Conservation (phyloP, 23 tunicate species). For the Ascidia mentula region DNA sequence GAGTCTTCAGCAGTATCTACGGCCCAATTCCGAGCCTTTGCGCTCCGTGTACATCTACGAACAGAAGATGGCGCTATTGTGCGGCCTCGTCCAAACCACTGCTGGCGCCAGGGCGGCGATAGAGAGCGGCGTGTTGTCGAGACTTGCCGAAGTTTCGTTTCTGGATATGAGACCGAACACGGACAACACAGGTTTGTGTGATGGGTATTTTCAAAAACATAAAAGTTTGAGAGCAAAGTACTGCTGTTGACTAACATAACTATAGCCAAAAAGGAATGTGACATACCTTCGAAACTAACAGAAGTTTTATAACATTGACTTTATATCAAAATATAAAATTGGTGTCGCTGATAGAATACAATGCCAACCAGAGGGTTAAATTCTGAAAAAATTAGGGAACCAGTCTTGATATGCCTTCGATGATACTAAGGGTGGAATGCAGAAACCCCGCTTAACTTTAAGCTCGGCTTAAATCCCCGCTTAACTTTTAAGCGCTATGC, state of each 20-base stretch:
- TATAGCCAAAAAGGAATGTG: no score
- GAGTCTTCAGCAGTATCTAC: conserved; percentile 45
- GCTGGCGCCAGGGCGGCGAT: conserved; percentile 86
- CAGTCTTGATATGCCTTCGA: no score
- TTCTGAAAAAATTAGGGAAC: no score
- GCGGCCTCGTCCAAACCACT: conserved; percentile 69
- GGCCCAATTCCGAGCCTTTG: conserved; percentile 39
- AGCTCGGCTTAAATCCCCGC: no score
- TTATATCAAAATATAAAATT: no score
- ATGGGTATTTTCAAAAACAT: not conserved
- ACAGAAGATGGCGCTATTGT: conserved; percentile 89
- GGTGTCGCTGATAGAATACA: no score
- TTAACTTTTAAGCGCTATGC: no score
- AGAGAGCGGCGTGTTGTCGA: conserved; percentile 64
- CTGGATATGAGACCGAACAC: conserved; percentile 57
- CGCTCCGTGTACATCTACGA: conserved; percentile 82
- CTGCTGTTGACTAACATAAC: not conserved
- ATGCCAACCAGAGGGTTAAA: no score
- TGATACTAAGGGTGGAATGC: no score
- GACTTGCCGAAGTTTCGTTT: conserved; percentile 57
- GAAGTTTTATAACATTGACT: no score
- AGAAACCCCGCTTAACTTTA: no score
- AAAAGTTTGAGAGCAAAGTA: not conserved
- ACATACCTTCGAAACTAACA: no score
- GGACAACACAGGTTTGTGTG: conserved; percentile 26